Evolutionary conservation across 2,888 invertebrate genomes (phyloP), one percentile per base, ranked within the genome.

Genomic region (Himalopsyche japonica): DNA sequence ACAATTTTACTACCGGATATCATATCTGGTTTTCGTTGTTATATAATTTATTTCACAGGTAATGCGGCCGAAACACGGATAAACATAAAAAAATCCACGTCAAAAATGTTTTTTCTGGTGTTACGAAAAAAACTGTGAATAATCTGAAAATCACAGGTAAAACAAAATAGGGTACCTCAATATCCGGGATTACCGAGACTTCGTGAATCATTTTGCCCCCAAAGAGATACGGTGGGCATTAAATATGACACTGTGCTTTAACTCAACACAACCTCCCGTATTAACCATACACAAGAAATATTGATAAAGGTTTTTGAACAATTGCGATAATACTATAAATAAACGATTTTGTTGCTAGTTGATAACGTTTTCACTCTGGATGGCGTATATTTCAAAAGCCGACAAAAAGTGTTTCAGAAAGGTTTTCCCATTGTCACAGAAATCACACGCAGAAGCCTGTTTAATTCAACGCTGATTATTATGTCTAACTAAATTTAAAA

Each of bases 101-200:
- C 20, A 57, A 20, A 57, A 57, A 20, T 57, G 49, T 57, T 57
- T 20, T 1, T 57, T 57, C 10, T 20, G 10, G 57, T 57, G 24
- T 57, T 20, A 24, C 12, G 15, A 43, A 57, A 57, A n/a, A 57
- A 57, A 10, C 57, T 24, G n/a, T 57, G 24, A 57, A 57, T 57
- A 57, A 76, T 76, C n/a, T 76, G 30, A 34, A 76, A 76, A 76
- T 76, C 32, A 76, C 76, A 76, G 76, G 76, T 32, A 76, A 76
- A 32, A 76, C 34, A 76, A 76, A 76, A 76, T 30, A 34, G 30
- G 76, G 34, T 3, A 27, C 76, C n/a, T 34, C 34, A 27, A 76
- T 76, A 76, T 76, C 76, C 76, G n/a, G 76, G 76, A 76, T 76
- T 76, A 76, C 57, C 32, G 15, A 32, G 76, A 76, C 76, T 76